Evolutionary conservation across 2,888 invertebrate genomes (phyloP).

Genomic region (Bursaphelenchus okinawaensis): DNA sequence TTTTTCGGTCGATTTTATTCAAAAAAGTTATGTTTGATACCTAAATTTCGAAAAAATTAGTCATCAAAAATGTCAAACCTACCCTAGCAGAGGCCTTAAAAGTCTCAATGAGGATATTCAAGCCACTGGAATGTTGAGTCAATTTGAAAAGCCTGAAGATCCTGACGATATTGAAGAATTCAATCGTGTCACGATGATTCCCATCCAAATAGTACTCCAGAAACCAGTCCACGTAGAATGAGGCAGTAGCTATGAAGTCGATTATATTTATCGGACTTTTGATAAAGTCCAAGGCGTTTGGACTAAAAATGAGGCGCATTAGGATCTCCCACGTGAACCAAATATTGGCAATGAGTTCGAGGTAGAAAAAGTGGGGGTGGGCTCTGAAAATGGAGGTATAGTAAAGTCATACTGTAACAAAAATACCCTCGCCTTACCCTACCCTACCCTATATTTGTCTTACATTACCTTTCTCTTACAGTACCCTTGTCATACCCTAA

Average conservation of each 20-base stretch:
- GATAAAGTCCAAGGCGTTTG: conserved; percentile 62
- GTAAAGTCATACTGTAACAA: conserved; percentile 59
- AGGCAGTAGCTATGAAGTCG: conserved; percentile 91
- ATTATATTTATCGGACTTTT: conserved; percentile 85
- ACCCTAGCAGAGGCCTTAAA: conserved; percentile 50
- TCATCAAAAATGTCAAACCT: conserved; percentile 34
- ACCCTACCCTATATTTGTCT: too few species aligned
- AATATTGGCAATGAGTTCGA: conserved; percentile 85
- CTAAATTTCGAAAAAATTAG: too few species aligned
- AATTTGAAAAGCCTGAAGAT: conserved; percentile 61
- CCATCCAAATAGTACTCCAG: conserved; percentile 41
- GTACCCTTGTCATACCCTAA: background rate
- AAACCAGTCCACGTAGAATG: conserved; percentile 77
- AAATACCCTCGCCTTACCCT: background rate
- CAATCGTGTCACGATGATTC: conserved; percentile 66
- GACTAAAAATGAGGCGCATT: conserved; percentile 69
- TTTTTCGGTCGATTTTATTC: too few species aligned
- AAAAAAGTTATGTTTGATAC: too few species aligned
- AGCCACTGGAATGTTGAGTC: conserved; percentile 60
- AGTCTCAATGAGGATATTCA: conserved; percentile 91
- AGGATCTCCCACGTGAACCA: conserved; percentile 89
- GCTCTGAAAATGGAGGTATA: too few species aligned
- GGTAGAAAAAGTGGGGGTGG: conserved; percentile 12
- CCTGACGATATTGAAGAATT: conserved; percentile 60
- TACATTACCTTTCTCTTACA: too few species aligned